Evolutionary conservation across 2,797 vertebrate genomes (phyloP).

Genomic region (Holocentrus rufus): DNA sequence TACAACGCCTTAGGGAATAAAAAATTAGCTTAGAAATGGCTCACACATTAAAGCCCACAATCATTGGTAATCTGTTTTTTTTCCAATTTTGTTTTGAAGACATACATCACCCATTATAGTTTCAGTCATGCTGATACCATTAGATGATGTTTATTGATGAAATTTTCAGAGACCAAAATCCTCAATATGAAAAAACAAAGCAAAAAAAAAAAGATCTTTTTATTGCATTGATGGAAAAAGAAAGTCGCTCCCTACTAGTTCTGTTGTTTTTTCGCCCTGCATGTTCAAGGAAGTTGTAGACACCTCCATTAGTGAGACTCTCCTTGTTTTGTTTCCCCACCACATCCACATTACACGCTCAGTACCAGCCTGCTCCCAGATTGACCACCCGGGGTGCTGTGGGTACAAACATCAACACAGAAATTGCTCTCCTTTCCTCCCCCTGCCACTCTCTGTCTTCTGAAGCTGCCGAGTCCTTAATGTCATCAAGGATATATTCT

Average conservation of each 20-base stretch:
- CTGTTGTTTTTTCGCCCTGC: conserved; percentile 20
- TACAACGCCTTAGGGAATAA: conserved; percentile 62
- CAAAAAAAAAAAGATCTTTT: conserved; percentile 55
- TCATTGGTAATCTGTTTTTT: conserved; percentile 54
- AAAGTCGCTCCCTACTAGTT: conserved; percentile 11
- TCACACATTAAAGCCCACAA: conserved; percentile 58
- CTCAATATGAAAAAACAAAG: conserved; percentile 34
- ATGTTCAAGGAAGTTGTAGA: conserved; percentile 38
- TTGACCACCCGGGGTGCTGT: conserved; percentile 68
- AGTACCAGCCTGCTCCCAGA: conserved; percentile 53
- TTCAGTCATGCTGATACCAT: conserved; percentile 45
- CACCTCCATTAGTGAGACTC: conserved; percentile 65
- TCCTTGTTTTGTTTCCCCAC: conserved; percentile 51
- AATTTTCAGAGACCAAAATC: conserved; percentile 40
- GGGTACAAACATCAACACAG: conserved; percentile 61
- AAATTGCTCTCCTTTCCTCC: conserved; percentile 54
- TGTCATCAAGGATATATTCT: conserved; percentile 64
- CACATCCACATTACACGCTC: conserved; percentile 51
- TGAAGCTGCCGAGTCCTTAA: conserved; percentile 54
- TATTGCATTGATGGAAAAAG: conserved; percentile 39
- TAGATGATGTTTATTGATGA: conserved; percentile 55
- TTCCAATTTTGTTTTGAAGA: conserved; percentile 48
- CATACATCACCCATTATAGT: conserved; percentile 53
- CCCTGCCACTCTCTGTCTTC: conserved; percentile 32
- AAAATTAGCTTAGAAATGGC: conserved; percentile 66